phyloP scores from a whole-genome alignment of 2,888 invertebrate genomes.

The Cecidostiba fungosa region DNA sequence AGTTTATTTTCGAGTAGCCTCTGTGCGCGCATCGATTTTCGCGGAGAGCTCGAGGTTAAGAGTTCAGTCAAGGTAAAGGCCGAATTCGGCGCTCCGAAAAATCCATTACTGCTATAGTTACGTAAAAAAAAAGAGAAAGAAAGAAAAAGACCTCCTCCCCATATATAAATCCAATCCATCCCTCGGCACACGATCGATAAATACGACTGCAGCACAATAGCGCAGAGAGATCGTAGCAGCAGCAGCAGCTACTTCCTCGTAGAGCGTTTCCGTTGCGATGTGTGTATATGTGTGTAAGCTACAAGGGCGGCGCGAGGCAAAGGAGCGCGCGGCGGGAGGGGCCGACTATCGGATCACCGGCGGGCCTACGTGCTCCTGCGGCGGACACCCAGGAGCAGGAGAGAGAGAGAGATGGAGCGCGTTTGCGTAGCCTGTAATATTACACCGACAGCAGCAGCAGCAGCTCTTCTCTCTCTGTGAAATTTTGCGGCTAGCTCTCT shows the following conservation, averaged over 20 bases:
- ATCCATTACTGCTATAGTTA: neutral
- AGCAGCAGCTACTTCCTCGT: slow-evolving; percentile 1
- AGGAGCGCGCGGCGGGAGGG: neutral
- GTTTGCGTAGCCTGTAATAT: slow-evolving; percentile 75
- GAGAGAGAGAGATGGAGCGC: slow-evolving; percentile 17
- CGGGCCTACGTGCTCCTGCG: slow-evolving; percentile 68
- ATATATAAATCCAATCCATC: neutral
- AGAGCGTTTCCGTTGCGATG: slow-evolving; percentile 28
- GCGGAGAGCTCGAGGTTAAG: neutral
- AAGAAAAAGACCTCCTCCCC: neutral
- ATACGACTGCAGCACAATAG: neutral
- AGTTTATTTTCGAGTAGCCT: slow-evolving; percentile 31
- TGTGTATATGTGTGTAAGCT: neutral
- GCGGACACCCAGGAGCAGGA: slow-evolving; percentile 73
- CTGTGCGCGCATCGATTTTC: slow-evolving; percentile 26
- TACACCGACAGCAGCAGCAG: slow-evolving; percentile 75
- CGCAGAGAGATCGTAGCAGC: neutral
- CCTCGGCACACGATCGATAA: neutral
- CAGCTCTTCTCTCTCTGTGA: neutral
- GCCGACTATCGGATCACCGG: slow-evolving; percentile 68
- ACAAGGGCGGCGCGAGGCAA: neutral
- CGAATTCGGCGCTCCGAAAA: neutral
- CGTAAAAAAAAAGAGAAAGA: neutral
- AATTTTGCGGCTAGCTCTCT: neutral
- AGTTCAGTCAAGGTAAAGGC: slow-evolving; percentile 25